A percentile compares a stretch with the other conserved stretches of the same genome.
These are phyloP conservation scores for Choloepus didactylus DNA, from an alignment of 2,797 vertebrate genomes.

Conservation along the genomic window DNA sequence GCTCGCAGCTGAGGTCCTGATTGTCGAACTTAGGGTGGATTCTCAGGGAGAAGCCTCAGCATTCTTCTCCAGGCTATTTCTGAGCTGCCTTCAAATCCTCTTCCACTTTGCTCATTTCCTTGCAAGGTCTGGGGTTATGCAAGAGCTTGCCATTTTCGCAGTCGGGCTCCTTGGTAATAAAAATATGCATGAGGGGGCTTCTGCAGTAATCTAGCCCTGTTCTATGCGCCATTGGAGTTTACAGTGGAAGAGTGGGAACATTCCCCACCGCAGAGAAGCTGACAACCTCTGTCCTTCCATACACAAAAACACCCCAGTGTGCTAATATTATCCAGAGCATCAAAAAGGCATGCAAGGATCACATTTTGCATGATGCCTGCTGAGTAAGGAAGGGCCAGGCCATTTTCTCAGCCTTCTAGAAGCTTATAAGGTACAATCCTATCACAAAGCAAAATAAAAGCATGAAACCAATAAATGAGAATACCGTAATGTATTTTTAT, in stretches of 20 bases:
- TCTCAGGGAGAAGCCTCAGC: background rate
- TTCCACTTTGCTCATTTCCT: conserved; percentile 68
- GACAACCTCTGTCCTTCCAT: conserved; percentile 63
- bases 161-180: conserved; percentile 63
- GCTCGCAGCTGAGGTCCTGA: background rate
- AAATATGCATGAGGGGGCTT: conserved; percentile 40
- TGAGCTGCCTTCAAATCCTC: conserved; percentile 54
- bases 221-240: conserved; percentile 76
- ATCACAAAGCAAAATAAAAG: conserved; percentile 76
- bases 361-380: conserved; percentile 75
- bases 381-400: conserved; percentile 69
- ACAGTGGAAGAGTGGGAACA: conserved; percentile 56
- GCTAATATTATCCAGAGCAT: conserved; percentile 77
- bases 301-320: conserved; percentile 70
- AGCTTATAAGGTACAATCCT: conserved; percentile 55
- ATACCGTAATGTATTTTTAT: conserved; percentile 76
- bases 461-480: conserved; percentile 68
- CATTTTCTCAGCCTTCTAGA: conserved; percentile 73
- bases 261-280: conserved; percentile 59
- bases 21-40: background rate
- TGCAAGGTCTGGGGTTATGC: conserved; percentile 65
- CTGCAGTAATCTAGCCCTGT: conserved; percentile 62
- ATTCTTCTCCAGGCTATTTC: conserved; percentile 54
- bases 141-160: conserved; percentile 65
- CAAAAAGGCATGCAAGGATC: conserved; percentile 75